These are phyloP conservation scores for Pangasius larnaudii DNA, from an alignment of 2,797 vertebrate species.

Conservation along the genomic window DNA sequence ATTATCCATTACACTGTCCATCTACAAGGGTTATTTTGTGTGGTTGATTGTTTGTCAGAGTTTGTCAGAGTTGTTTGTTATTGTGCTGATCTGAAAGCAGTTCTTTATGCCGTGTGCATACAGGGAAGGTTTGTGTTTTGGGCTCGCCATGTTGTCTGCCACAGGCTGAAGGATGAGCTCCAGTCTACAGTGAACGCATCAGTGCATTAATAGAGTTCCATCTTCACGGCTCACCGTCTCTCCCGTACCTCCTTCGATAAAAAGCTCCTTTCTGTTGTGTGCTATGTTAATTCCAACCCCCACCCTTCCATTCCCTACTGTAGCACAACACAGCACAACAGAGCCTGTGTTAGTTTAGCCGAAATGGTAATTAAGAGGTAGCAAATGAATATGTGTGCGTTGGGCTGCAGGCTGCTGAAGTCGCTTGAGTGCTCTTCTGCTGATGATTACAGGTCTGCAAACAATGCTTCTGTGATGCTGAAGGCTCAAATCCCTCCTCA, in stretches of 20 bases:
- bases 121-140: constrained; percentile 24
- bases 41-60: background rate
- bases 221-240: constrained; percentile 52
- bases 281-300: constrained; percentile 57
- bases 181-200: constrained; percentile 41
- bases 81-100: constrained; percentile 36
- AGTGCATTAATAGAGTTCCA: constrained; percentile 51
- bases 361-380: constrained; percentile 63
- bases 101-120: constrained; percentile 37
- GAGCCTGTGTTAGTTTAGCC: constrained; percentile 59
- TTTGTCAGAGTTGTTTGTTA: background rate
- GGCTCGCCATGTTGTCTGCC: constrained; percentile 20
- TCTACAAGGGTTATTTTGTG: background rate
- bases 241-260: constrained; percentile 45
- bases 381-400: constrained; percentile 59
- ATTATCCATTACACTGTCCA: background rate
- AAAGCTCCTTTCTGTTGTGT: constrained; percentile 52
- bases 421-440: constrained; percentile 56
- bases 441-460: constrained; percentile 45
- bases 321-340: constrained; percentile 52
- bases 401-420: constrained; percentile 51
- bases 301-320: constrained; percentile 45
- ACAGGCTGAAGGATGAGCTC: constrained; percentile 47
- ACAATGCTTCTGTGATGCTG: constrained; percentile 42
- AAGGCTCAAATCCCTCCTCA: constrained; percentile 35